Base-by-base conservation (phyloP, 2,113 vertebrate species). In the Callithrix jacchus region DNA sequence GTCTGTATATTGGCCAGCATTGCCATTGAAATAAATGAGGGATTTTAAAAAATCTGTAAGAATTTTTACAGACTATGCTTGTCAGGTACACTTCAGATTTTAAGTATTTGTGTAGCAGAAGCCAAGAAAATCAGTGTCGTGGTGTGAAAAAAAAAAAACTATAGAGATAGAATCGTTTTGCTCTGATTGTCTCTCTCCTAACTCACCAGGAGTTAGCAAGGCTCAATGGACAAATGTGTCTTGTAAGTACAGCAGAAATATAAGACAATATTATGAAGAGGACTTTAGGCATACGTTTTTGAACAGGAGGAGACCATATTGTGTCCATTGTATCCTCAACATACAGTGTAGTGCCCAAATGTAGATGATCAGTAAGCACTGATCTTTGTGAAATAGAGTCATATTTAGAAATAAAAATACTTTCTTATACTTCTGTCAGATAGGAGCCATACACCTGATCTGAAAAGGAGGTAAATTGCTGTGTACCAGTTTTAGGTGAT, bases 1-100 rank as follows among this genome's bases (percentile, higher is more conserved):
- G 23, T 97, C 86, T 94, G 27, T 96, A 30, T 96, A 42, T 89
- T 21, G 23, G 14, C 52, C n/a, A 88, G 21, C 27, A 45, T 80
- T 94, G 32, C 83, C 40, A 92, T 94, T 97, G 74, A 91, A 95
- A 77, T 94, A 89, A 94, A 83, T 61, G 27, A 92, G 42, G 4
- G 16, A 76, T 96, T 87, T 49, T 74, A 56, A 20, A 56, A 89
- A 95, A 81, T 76, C 6, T 47, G 11, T 93, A 83, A 92, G 45
- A 84, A 68, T 79, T 82, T 25, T 76, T 93, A 79, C 13, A 87
- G 54, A 76, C 49, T 11, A 32, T 82, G 42, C 47, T 80, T 92
- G 66, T 37, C 40, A 95, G 66, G 32, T 89, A 76, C 5, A 91
- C 37, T 92, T 92, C 30, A 42, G 20, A 52, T 91, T 93, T 94